Evolutionary conservation across 1,140 invertebrate genomes (phyloP), one percentile per base, ranked within the genome.

Genomic region (Atta cephalotes): DNA sequence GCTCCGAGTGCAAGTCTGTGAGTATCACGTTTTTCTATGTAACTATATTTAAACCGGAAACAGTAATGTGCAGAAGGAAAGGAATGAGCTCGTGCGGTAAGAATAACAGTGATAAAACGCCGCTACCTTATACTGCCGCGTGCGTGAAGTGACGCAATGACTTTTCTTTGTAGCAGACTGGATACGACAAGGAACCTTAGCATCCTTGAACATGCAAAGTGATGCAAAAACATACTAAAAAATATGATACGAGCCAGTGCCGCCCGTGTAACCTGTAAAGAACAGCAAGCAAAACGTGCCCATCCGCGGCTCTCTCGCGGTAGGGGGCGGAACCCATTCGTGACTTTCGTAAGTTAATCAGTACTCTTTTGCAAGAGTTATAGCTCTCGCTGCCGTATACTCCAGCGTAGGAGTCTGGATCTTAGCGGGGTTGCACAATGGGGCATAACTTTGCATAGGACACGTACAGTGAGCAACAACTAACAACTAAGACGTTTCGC

Each of bases 401-500:
- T 84, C 56, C 56, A 74, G 25, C 68, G 70, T 81, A 63, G 82
- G 85, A 90, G 87, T 78, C 87, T 89, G 90, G 88, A 92, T 92
- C 92, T 91, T 90, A 88, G 88, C 88, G 84, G 88, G 91, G 86
- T 92, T 85, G 89, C 90, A 93, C 93, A 94, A 93, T 93, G 92
- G 90, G 88, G 89, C 90, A 92, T 93, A 95, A 95, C 92, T 95
- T 95, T 92, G 92, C 89, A 91, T 90, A 89, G 89, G 91, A 91
- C 89, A 89, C 90, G 88, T 90, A 92, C 78, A 92, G 80, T 86
- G 72, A 91, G 92, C 93, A 94, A 94, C 93, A 92, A 94, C 93
- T 93, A 94, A 95, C 94, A 94, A 94, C 94, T 94, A 93, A 94
- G 94, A 92, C 88, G 91, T 91, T 89, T 78, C 81, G 88, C 87